These are phyloP conservation scores for Taenaris catops DNA, from an alignment of 2,888 invertebrate species.

Conservation along the genomic window DNA sequence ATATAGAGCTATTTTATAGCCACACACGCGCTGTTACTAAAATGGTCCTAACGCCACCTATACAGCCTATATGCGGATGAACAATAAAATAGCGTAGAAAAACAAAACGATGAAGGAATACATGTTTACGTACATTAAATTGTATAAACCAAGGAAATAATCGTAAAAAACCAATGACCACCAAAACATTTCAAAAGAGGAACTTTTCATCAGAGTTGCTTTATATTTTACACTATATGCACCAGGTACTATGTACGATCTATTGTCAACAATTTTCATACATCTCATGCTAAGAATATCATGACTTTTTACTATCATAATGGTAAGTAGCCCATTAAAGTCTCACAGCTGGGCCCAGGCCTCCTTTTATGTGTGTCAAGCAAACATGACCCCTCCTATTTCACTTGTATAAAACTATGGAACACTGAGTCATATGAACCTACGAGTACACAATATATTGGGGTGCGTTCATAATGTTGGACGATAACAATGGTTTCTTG, in stretches of 20 bases:
- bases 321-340: no score
- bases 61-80: slow-evolving; percentile 4
- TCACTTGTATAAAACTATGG: no score
- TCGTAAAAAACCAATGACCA: slow-evolving; percentile 11
- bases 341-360: no score
- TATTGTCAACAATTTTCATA: slow-evolving; percentile 22
- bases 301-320: no score
- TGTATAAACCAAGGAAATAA: slow-evolving; percentile 9
- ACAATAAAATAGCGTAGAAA: slow-evolving; percentile 2
- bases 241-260: slow-evolving; percentile 30
- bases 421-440: no score
- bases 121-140: slow-evolving; percentile 4
- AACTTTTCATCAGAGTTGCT: slow-evolving; percentile 42
- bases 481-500: no score
- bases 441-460: no score
- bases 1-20: slow-evolving; percentile 10
- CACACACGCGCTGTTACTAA: slow-evolving; percentile 12
- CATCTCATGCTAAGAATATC: slow-evolving; percentile 2
- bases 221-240: slow-evolving; percentile 27
- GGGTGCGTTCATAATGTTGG: no score
- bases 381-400: no score
- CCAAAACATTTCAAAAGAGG: slow-evolving; percentile 50
- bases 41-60: slow-evolving; percentile 2
- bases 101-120: slow-evolving; percentile 4
- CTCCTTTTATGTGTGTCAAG: no score